Conservation (phyloP, 2,113 vertebrate species). For the cattle (Bos taurus) region ARS-UCD2.0 NC_037339.1:51417501-51418000, state of each 20-base stretch:
- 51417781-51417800: not conserved
- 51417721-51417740: not conserved
- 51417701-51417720: not conserved
- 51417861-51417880: not conserved
- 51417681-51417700: not conserved
- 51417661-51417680: not conserved
- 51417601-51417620: not conserved
- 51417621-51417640: not conserved
- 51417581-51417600: not conserved
- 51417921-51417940: not conserved
- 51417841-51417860: not conserved
- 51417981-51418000: not conserved
- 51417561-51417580: accelerated
- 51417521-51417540: not conserved
- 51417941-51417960: not conserved
- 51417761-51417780: not conserved
- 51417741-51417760: not conserved
- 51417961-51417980: not conserved
- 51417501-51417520: not conserved
- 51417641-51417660: not conserved
- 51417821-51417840: not conserved
- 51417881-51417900: not conserved
- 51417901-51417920: not conserved
- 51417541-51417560: not conserved
- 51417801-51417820: not conserved